Evolutionary conservation across 2,797 vertebrate genomes (phyloP).

Genomic region (Echeneis naucrates): DNA sequence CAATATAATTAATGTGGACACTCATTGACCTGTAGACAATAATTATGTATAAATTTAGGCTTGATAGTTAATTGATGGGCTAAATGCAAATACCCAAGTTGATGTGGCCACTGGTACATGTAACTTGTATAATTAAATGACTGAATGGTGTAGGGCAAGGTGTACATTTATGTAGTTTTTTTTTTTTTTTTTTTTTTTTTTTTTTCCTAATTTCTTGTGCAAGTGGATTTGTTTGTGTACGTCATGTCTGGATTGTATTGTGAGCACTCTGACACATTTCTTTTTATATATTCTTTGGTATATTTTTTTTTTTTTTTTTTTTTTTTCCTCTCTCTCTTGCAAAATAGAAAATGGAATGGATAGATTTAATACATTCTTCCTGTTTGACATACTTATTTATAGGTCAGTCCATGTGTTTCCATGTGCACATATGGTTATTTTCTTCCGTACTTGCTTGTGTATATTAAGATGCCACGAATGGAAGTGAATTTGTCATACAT

Average conservation of each 20-base stretch:
- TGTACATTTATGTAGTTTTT: too few relatives aligned
- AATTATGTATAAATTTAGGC: too few relatives aligned
- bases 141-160: too few relatives aligned
- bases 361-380: constrained; percentile 38
- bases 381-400: constrained; percentile 27
- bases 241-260: not conserved
- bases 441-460: not conserved
- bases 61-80: not conserved
- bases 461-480: not conserved
- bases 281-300: not conserved
- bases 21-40: not conserved
- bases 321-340: not conserved
- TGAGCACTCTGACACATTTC: not conserved
- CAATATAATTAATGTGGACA: not conserved
- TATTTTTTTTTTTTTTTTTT: not conserved
- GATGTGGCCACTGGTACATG: not conserved
- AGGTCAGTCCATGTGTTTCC: constrained; percentile 29
- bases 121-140: too few relatives aligned
- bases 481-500: not conserved
- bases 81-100: not conserved
- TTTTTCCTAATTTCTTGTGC: too few relatives aligned
- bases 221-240: not conserved
- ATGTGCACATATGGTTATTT: not conserved
- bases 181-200: not conserved
- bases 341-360: constrained; percentile 14